Conservation (phyloP, 2,113 vertebrate genomes). For the Gambusia holbrooki region DNA sequence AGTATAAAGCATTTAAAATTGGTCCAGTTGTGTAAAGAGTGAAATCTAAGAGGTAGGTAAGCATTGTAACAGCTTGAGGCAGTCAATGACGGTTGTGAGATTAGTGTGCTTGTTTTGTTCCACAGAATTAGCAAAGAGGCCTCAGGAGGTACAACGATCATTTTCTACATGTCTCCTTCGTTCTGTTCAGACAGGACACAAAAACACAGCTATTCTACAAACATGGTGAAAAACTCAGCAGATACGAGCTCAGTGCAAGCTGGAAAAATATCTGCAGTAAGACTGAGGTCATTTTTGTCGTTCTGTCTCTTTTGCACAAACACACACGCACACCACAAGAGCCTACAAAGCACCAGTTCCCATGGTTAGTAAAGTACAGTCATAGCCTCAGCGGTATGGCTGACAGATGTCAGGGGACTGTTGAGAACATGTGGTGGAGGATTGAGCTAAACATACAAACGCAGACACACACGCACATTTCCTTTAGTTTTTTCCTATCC, state of each 20-base stretch:
- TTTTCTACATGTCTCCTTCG: not conserved
- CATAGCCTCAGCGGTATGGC: constrained; percentile 35
- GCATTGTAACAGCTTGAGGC: not conserved
- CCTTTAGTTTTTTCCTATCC: not conserved
- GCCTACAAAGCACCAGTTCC: constrained; percentile 51
- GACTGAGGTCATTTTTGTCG: constrained; percentile 35
- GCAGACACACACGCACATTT: not conserved
- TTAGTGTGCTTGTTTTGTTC: not conserved
- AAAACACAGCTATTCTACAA: not conserved
- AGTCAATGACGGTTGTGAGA: not conserved
- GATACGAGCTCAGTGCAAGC: constrained; percentile 17
- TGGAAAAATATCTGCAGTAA: constrained; percentile 41
- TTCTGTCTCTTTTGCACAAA: not conserved
- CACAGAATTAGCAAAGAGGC: constrained; percentile 14
- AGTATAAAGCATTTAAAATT: not conserved
- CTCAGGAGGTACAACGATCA: not conserved
- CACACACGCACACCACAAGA: constrained; percentile 16
- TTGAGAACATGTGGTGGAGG: constrained; percentile 49
- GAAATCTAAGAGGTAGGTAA: not conserved
- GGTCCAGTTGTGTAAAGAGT: not conserved
- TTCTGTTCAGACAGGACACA: not conserved
- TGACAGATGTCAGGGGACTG: constrained; percentile 62
- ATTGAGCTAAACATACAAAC: constrained; percentile 32
- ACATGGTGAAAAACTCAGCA: not conserved
- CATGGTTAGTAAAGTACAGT: constrained; percentile 49